Evolutionary conservation across 2,888 invertebrate species (phyloP).

Genomic region (Erebia ligea): DNA sequence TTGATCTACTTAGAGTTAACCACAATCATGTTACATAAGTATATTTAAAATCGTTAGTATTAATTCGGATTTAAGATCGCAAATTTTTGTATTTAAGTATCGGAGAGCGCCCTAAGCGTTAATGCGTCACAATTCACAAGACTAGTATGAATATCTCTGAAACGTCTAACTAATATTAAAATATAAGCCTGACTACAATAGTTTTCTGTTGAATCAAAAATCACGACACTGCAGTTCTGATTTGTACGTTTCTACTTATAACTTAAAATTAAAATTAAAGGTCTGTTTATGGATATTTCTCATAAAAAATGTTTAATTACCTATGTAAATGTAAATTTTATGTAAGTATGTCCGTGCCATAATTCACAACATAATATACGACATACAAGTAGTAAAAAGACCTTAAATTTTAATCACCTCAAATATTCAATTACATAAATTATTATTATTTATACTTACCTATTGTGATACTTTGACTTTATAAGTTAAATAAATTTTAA

Average conservation of each 20-base stretch:
- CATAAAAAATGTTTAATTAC: not conserved
- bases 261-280: conserved; percentile 7
- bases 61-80: too few relatives aligned
- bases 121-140: too few relatives aligned
- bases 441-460: conserved; percentile 4
- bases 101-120: too few relatives aligned
- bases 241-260: not conserved
- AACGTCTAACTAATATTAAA: too few relatives aligned
- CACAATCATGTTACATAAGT: too few relatives aligned
- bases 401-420: conserved; percentile 5
- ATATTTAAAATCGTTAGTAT: too few relatives aligned
- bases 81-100: too few relatives aligned
- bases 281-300: not conserved
- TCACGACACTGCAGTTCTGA: not conserved
- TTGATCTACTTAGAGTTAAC: not conserved
- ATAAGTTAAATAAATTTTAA: conserved; percentile 3
- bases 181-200: not conserved
- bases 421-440: not conserved
- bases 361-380: conserved; percentile 6
- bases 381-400: not conserved
- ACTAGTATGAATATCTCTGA: too few relatives aligned
- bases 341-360: conserved; percentile 17
- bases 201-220: not conserved
- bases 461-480: not conserved
- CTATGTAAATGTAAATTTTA: not conserved